A percentile compares a stretch with the other conserved stretches of the same genome.
phyloP scores from a whole-genome alignment of 2,113 vertebrate genomes.

The Agelaius tricolor region DNA sequence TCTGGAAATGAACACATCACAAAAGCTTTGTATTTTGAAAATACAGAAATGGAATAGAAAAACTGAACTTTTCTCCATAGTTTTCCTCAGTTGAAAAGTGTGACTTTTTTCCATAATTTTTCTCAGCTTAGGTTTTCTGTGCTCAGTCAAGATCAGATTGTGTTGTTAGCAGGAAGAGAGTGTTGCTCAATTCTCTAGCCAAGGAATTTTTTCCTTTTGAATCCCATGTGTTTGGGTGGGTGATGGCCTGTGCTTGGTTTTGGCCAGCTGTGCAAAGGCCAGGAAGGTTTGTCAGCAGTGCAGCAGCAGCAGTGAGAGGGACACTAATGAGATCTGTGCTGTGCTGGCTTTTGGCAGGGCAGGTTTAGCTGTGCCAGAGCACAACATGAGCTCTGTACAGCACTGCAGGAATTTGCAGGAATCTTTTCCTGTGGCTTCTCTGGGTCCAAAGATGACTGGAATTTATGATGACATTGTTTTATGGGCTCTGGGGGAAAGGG shows the following conservation, averaged over 20 bases:
- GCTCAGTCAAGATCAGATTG: background rate
- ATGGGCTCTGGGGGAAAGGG: background rate
- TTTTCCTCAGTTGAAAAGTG: background rate
- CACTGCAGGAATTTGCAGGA: background rate
- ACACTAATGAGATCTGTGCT: rapidly evolving
- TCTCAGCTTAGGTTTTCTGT: background rate
- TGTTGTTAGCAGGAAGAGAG: background rate
- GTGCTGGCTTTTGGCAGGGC: background rate
- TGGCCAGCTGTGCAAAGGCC: background rate
- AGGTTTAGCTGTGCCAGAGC: background rate
- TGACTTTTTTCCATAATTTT: background rate
- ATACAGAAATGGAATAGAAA: background rate
- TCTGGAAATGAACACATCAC: background rate
- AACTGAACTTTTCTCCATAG: background rate
- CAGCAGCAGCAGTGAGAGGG: background rate
- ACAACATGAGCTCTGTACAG: background rate
- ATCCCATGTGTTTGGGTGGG: background rate
- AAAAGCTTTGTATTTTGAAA: background rate
- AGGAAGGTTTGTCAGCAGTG: background rate
- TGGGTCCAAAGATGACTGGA: background rate
- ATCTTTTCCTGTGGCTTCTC: background rate
- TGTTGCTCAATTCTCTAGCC: background rate
- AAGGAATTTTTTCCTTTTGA: background rate
- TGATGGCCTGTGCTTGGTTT: background rate
- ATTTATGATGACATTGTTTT: background rate